Conservation (phyloP, 1,140 invertebrate genomes). For the Danaus melanippus region DNA sequence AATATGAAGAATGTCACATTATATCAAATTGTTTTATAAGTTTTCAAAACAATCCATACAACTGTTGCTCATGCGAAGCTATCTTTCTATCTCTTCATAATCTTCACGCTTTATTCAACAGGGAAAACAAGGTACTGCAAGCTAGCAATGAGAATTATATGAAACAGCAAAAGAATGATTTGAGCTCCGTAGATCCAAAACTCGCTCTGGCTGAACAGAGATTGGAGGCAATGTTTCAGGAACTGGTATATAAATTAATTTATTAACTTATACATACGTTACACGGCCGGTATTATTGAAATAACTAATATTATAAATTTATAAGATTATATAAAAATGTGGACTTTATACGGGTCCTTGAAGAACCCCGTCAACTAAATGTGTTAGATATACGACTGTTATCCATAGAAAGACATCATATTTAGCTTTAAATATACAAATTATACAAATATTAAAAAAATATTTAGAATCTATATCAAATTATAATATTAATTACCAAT, state of each 20-base stretch:
- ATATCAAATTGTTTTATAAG: too few relatives aligned
- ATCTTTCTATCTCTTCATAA: neutral
- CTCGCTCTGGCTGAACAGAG: conserved; percentile 68
- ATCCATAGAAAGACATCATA: too few relatives aligned
- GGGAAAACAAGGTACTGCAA: conserved; percentile 70
- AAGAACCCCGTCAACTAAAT: neutral
- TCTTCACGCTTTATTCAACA: conserved; percentile 23
- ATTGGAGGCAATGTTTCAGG: conserved; percentile 65
- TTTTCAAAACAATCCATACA: too few relatives aligned
- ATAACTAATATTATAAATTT: too few relatives aligned
- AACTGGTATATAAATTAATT: conserved; percentile 55
- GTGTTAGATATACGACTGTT: too few relatives aligned
- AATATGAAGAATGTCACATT: too few relatives aligned
- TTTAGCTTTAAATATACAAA: too few relatives aligned
- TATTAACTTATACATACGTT: too few relatives aligned
- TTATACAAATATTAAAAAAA: too few relatives aligned
- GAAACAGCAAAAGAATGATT: conserved; percentile 50
- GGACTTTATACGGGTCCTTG: neutral
- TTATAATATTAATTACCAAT: too few relatives aligned
- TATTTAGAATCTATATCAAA: too few relatives aligned
- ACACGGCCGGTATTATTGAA: too few relatives aligned
- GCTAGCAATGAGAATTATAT: conserved; percentile 64
- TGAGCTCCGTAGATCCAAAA: conserved; percentile 55
- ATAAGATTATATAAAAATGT: neutral
- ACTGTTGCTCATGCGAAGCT: neutral